These are phyloP conservation scores for Bicyclus anynana DNA, from an alignment of 1,140 invertebrate species.

Conservation along the genomic window DNA sequence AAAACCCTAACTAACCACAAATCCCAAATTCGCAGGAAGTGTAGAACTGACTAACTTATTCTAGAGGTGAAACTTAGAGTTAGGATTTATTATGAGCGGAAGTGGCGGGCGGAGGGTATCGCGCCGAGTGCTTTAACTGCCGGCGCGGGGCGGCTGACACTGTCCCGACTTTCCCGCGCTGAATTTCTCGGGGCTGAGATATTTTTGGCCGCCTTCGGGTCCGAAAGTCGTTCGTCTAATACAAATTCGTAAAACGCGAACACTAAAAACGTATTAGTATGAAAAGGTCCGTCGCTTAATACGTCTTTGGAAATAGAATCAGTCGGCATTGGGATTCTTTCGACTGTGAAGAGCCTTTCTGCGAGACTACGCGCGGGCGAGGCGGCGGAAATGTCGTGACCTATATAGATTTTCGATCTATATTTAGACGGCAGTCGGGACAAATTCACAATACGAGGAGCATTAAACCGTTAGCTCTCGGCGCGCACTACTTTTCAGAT, in stretches of 20 bases:
- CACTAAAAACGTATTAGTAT: neutral
- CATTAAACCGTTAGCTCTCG: too few species aligned
- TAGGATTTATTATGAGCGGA: neutral
- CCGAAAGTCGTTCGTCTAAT: too few species aligned
- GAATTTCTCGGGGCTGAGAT: too few species aligned
- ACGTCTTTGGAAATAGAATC: constrained; percentile 3
- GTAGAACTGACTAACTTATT: neutral
- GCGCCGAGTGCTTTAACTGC: too few species aligned
- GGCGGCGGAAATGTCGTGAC: neutral
- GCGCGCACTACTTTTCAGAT: too few species aligned
- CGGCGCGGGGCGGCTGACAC: too few species aligned
- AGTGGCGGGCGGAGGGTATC: neutral
- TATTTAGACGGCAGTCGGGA: neutral
- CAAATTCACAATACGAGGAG: too few species aligned
- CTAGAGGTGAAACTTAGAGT: neutral
- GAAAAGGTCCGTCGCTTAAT: neutral
- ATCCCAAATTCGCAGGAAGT: too few species aligned
- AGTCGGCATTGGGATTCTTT: neutral
- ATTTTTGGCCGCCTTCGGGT: too few species aligned
- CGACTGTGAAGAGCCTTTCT: neutral
- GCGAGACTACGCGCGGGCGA: neutral
- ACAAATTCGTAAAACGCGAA: neutral
- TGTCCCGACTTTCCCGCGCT: neutral
- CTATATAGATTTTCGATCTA: neutral
- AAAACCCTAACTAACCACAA: too few species aligned